Conservation (phyloP, 2,888 invertebrate genomes). For the Chalcosyrphus nemorum region DNA sequence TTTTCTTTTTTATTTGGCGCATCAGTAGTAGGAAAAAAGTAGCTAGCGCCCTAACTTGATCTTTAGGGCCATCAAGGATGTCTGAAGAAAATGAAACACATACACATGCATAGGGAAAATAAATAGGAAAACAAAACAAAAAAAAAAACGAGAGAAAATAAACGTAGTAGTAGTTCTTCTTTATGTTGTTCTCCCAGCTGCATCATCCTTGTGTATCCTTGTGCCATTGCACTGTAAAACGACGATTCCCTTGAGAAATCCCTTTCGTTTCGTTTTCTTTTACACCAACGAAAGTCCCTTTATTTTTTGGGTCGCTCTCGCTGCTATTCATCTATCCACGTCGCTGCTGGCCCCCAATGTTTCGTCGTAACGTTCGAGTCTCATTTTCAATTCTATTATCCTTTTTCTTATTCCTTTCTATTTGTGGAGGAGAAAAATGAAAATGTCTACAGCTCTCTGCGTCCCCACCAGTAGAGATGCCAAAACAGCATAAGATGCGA, state of each 20-base stretch:
- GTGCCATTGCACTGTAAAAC: conserved; percentile 67
- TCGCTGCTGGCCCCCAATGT: conserved; percentile 31
- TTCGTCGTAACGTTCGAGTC: conserved; percentile 49
- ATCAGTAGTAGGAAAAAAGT: not conserved
- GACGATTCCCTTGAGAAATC: conserved; percentile 60
- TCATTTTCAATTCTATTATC: conserved; percentile 73
- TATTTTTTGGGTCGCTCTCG: conserved; percentile 36
- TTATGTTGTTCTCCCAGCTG: conserved; percentile 43
- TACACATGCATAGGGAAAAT: not conserved
- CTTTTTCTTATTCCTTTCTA: conserved; percentile 41
- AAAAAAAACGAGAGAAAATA: conserved; percentile 6
- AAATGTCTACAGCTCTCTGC: conserved; percentile 40
- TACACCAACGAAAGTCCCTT: conserved; percentile 16
- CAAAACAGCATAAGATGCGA: conserved; percentile 45
- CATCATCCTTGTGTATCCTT: conserved; percentile 41
- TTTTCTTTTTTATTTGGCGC: conserved; percentile 1
- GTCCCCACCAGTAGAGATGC: conserved; percentile 24
- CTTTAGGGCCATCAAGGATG: conserved; percentile 49
- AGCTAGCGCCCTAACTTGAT: conserved; percentile 39
- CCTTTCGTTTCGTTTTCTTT: conserved; percentile 35
- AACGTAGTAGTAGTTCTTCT: conserved; percentile 16
- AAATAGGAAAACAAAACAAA: conserved; percentile 2
- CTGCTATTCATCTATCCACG: conserved; percentile 35
- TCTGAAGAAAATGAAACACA: conserved; percentile 29
- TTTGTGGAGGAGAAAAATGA: conserved; percentile 45